These are phyloP conservation scores for Pithys albifrons DNA, from an alignment of 2,113 vertebrate genomes.

Conservation along the genomic window DNA sequence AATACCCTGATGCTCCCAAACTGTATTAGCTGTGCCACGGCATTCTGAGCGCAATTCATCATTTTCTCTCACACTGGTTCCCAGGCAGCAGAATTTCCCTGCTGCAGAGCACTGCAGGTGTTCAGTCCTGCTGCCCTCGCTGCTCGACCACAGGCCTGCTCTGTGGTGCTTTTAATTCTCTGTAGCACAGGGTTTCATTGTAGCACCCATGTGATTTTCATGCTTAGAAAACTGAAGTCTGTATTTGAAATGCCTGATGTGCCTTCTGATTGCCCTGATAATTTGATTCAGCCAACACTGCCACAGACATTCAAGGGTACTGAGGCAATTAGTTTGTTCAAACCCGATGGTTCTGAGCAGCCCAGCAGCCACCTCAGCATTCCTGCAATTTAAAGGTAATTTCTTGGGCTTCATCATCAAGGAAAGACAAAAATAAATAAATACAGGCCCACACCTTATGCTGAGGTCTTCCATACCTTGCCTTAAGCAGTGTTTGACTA, in stretches of 20 bases:
- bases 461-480: not conserved
- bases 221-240: not conserved
- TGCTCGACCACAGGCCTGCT: not conserved
- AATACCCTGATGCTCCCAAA: not conserved
- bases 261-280: not conserved
- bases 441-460: not conserved
- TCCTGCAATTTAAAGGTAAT: not conserved
- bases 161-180: not conserved
- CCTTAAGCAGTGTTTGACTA: not conserved
- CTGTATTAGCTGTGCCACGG: not conserved
- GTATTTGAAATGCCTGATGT: not conserved
- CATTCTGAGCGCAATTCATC: not conserved
- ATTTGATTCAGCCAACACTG: not conserved
- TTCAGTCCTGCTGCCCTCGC: not conserved
- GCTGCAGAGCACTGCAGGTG: not conserved
- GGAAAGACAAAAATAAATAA: not conserved
- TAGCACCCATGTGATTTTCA: not conserved
- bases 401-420: not conserved
- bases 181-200: not conserved
- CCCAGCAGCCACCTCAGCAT: not conserved
- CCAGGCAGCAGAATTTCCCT: not conserved
- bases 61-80: not conserved
- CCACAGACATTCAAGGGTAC: not conserved
- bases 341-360: not conserved
- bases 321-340: not conserved